phyloP scores from a whole-genome alignment of 2,113 vertebrate species.

The Butastur rufipennis region DNA sequence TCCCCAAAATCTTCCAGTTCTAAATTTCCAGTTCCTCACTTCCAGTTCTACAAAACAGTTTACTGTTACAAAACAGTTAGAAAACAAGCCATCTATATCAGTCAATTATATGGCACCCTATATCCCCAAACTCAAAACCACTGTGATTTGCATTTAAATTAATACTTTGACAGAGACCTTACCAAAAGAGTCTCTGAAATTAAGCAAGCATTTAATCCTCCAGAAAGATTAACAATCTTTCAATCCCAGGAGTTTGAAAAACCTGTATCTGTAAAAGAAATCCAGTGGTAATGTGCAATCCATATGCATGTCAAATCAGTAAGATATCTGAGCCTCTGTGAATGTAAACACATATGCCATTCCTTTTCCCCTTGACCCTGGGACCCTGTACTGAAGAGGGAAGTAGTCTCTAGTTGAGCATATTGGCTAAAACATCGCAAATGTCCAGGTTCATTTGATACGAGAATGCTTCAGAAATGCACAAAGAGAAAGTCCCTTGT shows the following conservation, averaged over 20 bases:
- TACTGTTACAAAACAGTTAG: neutral
- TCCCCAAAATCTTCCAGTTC: neutral
- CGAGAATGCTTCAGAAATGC: neutral
- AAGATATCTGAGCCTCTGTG: conserved; percentile 9
- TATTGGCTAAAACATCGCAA: neutral
- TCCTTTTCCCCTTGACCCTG: neutral
- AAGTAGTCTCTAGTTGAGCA: neutral
- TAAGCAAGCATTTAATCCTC: neutral
- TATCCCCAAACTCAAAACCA: neutral
- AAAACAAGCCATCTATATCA: neutral
- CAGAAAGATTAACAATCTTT: neutral
- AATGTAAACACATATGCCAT: neutral
- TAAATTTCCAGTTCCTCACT: neutral
- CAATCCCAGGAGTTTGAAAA: neutral
- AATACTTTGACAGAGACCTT: neutral
- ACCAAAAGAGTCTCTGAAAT: neutral
- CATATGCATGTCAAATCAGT: conserved; percentile 22
- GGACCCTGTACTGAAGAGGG: neutral
- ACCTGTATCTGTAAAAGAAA: neutral
- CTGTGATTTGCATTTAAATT: neutral
- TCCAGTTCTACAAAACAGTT: neutral
- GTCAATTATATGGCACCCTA: neutral
- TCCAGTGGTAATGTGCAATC: neutral
- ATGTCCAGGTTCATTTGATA: neutral
- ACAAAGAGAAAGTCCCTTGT: neutral